Evolutionary conservation across 2,797 vertebrate species (phyloP).

Genomic region (Poecilia gillii): DNA sequence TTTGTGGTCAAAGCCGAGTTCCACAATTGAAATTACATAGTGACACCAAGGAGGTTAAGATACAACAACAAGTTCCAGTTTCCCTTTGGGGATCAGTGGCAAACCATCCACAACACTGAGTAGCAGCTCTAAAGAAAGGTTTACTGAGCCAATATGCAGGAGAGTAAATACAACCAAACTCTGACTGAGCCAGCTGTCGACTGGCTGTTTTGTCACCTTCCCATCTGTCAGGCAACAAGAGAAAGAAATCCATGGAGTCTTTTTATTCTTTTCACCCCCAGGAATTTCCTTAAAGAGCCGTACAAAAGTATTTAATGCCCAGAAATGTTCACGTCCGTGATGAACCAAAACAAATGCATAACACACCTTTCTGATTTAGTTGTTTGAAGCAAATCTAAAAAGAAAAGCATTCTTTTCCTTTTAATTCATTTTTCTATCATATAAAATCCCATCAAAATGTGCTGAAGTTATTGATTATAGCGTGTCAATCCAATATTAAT

Average conservation of each 20-base stretch:
- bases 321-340: neutral
- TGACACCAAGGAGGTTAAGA: neutral
- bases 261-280: neutral
- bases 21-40: neutral
- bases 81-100: neutral
- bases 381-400: neutral
- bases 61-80: neutral
- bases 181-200: constrained; percentile 8
- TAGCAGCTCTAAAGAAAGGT: neutral
- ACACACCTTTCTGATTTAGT: neutral
- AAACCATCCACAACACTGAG: neutral
- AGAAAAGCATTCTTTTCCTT: neutral
- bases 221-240: neutral
- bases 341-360: neutral
- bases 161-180: neutral
- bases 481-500: too few species aligned
- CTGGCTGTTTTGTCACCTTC: neutral
- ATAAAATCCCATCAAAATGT: neutral
- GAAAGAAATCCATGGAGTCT: neutral
- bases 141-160: neutral
- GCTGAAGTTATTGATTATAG: too few species aligned
- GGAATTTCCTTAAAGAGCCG: neutral
- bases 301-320: neutral
- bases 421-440: neutral
- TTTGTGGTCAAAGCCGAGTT: neutral